phyloP scores from a whole-genome alignment of 2,888 invertebrate genomes.

The Myopa testacea region DNA sequence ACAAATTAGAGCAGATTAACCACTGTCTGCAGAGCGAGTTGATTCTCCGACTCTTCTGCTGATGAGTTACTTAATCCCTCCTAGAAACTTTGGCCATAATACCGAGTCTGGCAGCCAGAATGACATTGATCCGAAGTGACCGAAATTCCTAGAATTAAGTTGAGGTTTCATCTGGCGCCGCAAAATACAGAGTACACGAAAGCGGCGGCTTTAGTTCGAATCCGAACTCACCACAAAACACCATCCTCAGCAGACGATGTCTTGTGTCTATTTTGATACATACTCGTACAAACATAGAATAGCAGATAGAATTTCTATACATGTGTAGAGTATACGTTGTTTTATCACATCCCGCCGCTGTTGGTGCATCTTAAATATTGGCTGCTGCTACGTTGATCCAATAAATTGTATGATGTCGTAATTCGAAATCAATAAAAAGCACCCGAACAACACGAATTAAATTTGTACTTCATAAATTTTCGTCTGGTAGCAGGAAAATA shows the following conservation, averaged over 20 bases:
- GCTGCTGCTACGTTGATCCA: not conserved
- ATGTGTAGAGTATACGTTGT: too few relatives aligned
- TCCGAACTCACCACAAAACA: not conserved
- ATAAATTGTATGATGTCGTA: constrained; percentile 26
- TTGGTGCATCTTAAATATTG: not conserved
- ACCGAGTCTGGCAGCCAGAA: not conserved
- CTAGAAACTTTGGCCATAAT: not conserved
- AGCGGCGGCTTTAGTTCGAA: not conserved
- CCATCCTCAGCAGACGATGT: not conserved
- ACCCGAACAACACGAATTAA: constrained; percentile 7
- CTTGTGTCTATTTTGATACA: not conserved
- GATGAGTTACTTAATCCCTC: not conserved
- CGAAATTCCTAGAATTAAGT: not conserved
- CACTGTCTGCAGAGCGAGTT: too few relatives aligned
- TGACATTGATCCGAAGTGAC: not conserved
- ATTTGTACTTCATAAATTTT: constrained; percentile 28
- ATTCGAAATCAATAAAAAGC: constrained; percentile 31
- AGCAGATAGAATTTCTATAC: too few relatives aligned
- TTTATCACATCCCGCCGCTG: not conserved
- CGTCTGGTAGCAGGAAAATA: not conserved
- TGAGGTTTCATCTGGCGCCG: too few relatives aligned
- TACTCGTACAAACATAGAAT: too few relatives aligned
- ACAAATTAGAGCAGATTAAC: too few relatives aligned
- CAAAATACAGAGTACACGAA: too few relatives aligned
- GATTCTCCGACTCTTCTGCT: too few relatives aligned